A percentile compares a stretch with the other conserved stretches of the same genome.
Conservation (phyloP, 1,140 invertebrate species). For the Onthophagus taurus region DNA sequence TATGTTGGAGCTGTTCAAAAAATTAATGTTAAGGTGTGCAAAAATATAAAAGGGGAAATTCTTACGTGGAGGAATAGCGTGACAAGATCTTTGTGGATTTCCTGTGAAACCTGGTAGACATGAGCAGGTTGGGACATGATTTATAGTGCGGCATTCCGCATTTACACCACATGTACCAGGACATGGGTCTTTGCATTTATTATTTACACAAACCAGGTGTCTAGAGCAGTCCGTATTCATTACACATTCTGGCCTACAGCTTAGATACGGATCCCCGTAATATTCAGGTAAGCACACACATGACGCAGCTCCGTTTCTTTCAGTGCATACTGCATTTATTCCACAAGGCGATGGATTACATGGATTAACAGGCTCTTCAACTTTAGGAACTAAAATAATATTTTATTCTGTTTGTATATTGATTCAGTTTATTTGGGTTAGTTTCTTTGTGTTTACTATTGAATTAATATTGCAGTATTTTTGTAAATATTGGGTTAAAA, state of each 20-base stretch:
- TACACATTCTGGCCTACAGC: slow-evolving; percentile 66
- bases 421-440: too few species aligned
- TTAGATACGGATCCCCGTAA: slow-evolving; percentile 59
- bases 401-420: too few species aligned
- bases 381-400: slow-evolving; percentile 32
- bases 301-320: slow-evolving; percentile 56
- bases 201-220: slow-evolving; percentile 51
- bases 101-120: slow-evolving; percentile 59
- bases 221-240: slow-evolving; percentile 55
- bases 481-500: too few species aligned
- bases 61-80: slow-evolving; percentile 15
- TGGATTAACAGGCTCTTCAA: slow-evolving; percentile 40
- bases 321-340: slow-evolving; percentile 70
- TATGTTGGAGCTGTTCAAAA: slow-evolving; percentile 37
- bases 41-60: slow-evolving; percentile 5
- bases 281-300: slow-evolving; percentile 62
- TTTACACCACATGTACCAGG: slow-evolving; percentile 54
- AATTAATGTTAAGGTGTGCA: slow-evolving; percentile 25
- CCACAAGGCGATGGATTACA: slow-evolving; percentile 64
- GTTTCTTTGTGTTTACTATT: too few species aligned
- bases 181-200: slow-evolving; percentile 57
- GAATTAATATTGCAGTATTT: too few species aligned
- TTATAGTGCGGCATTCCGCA: slow-evolving; percentile 57
- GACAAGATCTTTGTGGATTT: slow-evolving; percentile 46
- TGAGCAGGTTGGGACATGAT: slow-evolving; percentile 59